A percentile compares a stretch with the other conserved stretches of the same genome.
Conservation (phyloP, 2,888 invertebrate genomes). For the Halocaridina rubra region DNA sequence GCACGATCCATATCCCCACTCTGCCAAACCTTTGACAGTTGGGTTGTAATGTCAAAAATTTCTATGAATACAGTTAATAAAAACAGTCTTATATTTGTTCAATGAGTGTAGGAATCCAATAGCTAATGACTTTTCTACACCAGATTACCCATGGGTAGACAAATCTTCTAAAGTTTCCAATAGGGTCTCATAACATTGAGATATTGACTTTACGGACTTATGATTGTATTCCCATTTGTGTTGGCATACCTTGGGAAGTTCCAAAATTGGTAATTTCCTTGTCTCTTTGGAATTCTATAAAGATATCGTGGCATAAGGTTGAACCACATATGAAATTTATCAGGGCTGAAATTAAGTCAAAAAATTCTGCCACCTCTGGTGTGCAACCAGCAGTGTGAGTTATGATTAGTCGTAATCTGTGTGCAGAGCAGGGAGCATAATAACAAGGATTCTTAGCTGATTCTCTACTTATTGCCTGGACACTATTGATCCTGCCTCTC, state of each 20-base stretch:
- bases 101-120: background rate
- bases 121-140: background rate
- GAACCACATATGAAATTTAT: background rate
- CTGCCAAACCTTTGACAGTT: too few relatives aligned
- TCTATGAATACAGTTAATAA: background rate
- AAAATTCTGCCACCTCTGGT: background rate
- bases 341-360: too few relatives aligned
- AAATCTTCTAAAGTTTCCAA: too few relatives aligned
- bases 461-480: background rate
- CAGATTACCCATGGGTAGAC: background rate
- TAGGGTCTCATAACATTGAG: background rate
- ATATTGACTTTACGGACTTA: too few relatives aligned
- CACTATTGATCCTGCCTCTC: background rate
- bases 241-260: background rate
- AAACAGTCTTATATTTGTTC: background rate
- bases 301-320: background rate
- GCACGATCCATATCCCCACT: background rate
- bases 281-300: constrained; percentile 2
- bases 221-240: background rate
- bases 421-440: constrained; percentile 16
- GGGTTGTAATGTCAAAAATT: background rate
- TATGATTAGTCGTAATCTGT: constrained; percentile 10
- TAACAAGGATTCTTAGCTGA: constrained; percentile 7
- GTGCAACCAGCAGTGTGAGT: background rate
- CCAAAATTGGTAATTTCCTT: background rate